These are phyloP conservation scores for Pecten maximus DNA, from an alignment of 2,888 invertebrate genomes.

Conservation along the genomic window DNA sequence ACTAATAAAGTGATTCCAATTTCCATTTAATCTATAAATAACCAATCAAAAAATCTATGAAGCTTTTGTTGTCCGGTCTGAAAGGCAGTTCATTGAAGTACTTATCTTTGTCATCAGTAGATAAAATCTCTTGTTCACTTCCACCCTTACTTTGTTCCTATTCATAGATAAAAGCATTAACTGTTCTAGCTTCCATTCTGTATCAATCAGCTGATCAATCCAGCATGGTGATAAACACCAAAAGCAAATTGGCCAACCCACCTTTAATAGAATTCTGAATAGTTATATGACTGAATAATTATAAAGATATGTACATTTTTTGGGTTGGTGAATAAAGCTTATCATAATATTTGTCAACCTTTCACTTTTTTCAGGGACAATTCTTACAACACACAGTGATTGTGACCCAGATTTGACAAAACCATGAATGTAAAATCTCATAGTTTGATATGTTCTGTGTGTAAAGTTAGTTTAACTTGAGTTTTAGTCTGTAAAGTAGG, in stretches of 20 bases:
- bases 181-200: background rate
- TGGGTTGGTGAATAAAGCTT: too few species aligned
- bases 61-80: background rate
- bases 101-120: background rate
- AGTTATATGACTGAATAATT: too few species aligned
- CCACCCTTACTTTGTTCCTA: background rate
- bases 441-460: too few species aligned
- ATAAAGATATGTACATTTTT: too few species aligned
- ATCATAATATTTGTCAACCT: too few species aligned
- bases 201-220: background rate
- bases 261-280: background rate
- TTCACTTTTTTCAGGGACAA: too few species aligned
- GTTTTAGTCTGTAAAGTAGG: too few species aligned
- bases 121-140: background rate
- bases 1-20: background rate
- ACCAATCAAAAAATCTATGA: background rate
- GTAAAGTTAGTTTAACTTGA: too few species aligned
- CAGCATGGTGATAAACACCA: background rate
- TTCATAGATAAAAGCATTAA: background rate
- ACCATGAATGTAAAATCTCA: too few species aligned
- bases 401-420: too few species aligned
- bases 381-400: too few species aligned
- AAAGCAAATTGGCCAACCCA: background rate
- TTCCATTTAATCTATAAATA: slow-evolving; percentile 30
- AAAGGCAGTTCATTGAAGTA: background rate